A percentile compares a stretch with the other conserved stretches of the same genome.
These are phyloP conservation scores for Ptychobarbus kaznakovi DNA, from an alignment of 2,797 vertebrate species.

Conservation along the genomic window DNA sequence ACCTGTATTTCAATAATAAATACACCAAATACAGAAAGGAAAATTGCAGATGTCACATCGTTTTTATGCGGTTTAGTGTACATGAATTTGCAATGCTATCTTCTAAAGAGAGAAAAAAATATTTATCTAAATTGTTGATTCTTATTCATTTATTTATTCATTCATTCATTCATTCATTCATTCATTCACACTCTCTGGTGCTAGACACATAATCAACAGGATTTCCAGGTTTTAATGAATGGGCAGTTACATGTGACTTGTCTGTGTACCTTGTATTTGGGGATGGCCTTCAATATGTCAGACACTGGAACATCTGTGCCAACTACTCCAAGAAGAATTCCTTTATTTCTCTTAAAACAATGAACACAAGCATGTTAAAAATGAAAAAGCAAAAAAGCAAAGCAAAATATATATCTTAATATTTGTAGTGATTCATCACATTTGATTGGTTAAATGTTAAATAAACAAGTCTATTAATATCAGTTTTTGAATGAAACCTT, in stretches of 20 bases:
- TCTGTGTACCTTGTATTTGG: constrained; percentile 91
- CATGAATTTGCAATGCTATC: neutral
- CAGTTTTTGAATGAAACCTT: neutral
- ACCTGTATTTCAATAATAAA: neutral
- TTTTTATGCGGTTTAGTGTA: neutral
- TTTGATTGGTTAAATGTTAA: neutral
- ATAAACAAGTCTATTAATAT: neutral
- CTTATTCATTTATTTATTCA: neutral
- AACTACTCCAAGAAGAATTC: constrained; percentile 96
- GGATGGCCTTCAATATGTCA: constrained; percentile 95
- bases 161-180: no score
- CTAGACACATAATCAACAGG: neutral
- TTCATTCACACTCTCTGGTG: neutral
- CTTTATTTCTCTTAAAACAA: constrained; percentile 86
- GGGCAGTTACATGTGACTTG: neutral
- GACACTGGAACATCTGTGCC: constrained; percentile 98
- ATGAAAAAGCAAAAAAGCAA: neutral
- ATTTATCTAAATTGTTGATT: neutral
- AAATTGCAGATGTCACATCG: neutral
- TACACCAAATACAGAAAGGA: neutral
- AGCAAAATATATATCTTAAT: neutral
- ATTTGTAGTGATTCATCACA: neutral
- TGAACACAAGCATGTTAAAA: neutral
- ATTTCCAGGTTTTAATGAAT: neutral
- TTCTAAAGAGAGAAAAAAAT: neutral